A percentile compares a stretch with the other conserved stretches of the same genome.
Conservation (phyloP, 2,797 vertebrate species). For the Melanotaenia maccullochi region DNA sequence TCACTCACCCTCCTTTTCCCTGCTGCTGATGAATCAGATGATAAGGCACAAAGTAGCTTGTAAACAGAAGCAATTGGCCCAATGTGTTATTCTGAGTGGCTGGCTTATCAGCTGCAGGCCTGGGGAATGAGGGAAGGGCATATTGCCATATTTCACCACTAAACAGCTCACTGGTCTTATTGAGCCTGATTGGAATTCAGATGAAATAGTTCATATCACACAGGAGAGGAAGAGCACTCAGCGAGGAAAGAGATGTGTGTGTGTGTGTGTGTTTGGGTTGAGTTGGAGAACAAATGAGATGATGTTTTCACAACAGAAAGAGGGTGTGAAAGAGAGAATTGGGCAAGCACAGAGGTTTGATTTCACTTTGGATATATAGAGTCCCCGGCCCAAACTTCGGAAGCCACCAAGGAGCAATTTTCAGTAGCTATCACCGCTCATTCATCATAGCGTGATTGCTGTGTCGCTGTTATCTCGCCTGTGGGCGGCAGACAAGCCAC, state of each 20-base stretch:
- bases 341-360: conserved; percentile 64
- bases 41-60: conserved; percentile 64
- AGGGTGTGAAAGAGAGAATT: conserved; percentile 62
- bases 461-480: conserved; percentile 77
- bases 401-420: conserved; percentile 81
- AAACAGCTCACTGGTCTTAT: conserved; percentile 47
- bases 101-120: conserved; percentile 61
- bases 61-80: conserved; percentile 67
- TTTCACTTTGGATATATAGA: conserved; percentile 79
- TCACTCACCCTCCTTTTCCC: conserved; percentile 41
- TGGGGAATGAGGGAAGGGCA: conserved; percentile 48
- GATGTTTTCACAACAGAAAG: conserved; percentile 66
- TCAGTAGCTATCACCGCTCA: conserved; percentile 77
- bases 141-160: conserved; percentile 54
- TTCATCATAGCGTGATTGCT: conserved; percentile 82
- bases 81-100: conserved; percentile 52
- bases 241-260: conserved; percentile 16
- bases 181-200: conserved; percentile 69
- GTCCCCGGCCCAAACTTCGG: conserved; percentile 74
- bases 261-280: conserved; percentile 9
- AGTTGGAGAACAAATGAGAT: conserved; percentile 65
- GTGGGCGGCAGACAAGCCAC: conserved; percentile 55
- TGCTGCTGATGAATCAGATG: conserved; percentile 53
- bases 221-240: not conserved
- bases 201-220: conserved; percentile 68